Percentiles rank a stretch among this genome's conserved stretches.
phyloP scores from a whole-genome alignment of 2,797 vertebrate species.

The Siniperca undulata region DNA sequence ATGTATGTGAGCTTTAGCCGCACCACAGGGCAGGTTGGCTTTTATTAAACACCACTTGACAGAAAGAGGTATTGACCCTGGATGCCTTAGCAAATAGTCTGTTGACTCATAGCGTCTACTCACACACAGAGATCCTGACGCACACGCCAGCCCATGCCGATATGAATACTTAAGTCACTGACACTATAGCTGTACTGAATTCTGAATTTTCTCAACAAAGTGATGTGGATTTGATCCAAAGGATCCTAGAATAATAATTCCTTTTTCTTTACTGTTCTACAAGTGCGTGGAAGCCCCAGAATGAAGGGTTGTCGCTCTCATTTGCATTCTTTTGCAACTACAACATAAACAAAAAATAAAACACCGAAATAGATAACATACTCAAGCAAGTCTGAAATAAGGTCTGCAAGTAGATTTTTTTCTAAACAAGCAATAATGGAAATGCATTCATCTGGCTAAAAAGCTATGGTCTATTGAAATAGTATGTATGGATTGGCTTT shows the following conservation, averaged over 20 bases:
- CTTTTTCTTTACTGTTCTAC: too few relatives aligned
- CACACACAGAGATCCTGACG: slow-evolving; percentile 6
- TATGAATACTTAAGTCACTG: slow-evolving; percentile 22
- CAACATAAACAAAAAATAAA: neutral
- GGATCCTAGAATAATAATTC: neutral
- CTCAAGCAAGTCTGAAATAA: neutral
- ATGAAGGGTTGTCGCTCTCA: neutral
- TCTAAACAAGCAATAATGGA: slow-evolving; percentile 28
- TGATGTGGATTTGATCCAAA: neutral
- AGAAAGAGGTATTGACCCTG: slow-evolving; percentile 64
- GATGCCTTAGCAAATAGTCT: slow-evolving; percentile 61
- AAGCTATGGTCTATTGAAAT: slow-evolving; percentile 42
- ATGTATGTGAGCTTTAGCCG: slow-evolving; percentile 32
- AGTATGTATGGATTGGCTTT: slow-evolving; percentile 32
- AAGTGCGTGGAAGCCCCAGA: neutral
- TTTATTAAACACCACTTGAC: slow-evolving; percentile 76
- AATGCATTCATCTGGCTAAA: slow-evolving; percentile 54
- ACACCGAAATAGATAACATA: neutral
- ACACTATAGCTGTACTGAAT: neutral
- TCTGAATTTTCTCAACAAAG: slow-evolving; percentile 2
- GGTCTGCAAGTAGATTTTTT: slow-evolving; percentile 14
- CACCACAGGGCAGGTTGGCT: slow-evolving; percentile 47
- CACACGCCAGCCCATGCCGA: neutral
- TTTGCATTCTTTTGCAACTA: slow-evolving; percentile 1
- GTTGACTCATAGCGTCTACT: slow-evolving; percentile 66